Percentiles rank a stretch among this genome's conserved stretches.
phyloP scores from a whole-genome alignment of 1,140 invertebrate species.

The Pissodes strobi region DNA sequence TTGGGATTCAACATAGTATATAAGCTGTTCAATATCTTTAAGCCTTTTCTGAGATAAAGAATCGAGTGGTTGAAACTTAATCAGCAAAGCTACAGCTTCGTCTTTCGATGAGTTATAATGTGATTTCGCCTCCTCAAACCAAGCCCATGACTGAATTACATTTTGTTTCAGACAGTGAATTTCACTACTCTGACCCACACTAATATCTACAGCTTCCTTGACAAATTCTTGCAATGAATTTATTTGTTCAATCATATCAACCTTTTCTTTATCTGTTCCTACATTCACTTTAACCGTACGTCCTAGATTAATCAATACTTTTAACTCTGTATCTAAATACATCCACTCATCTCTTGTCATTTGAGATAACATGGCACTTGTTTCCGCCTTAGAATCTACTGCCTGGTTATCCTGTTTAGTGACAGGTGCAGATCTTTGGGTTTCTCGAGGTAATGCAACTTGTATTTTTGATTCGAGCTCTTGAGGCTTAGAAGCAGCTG shows the following conservation, averaged over 20 bases:
- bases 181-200: conserved; percentile 57
- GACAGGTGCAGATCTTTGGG: not conserved
- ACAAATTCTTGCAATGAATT: conserved; percentile 57
- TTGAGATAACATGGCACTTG: conserved; percentile 49
- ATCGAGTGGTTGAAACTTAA: conserved; percentile 61
- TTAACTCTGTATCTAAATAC: conserved; percentile 66
- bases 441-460: not conserved
- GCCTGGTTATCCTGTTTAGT: not conserved
- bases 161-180: conserved; percentile 62
- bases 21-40: conserved; percentile 61
- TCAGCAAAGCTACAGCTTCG: conserved; percentile 59
- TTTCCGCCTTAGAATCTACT: conserved; percentile 32
- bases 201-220: conserved; percentile 61
- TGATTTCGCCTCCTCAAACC: conserved; percentile 66
- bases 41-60: conserved; percentile 62
- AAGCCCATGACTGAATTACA: conserved; percentile 65
- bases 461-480: not conserved
- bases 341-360: conserved; percentile 62
- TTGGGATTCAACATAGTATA: conserved; percentile 67
- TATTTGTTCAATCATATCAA: conserved; percentile 56
- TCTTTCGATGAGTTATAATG: conserved; percentile 57
- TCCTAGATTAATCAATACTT: conserved; percentile 61
- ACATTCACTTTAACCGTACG: conserved; percentile 59
- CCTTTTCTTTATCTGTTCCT: conserved; percentile 60
- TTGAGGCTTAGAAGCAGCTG: not conserved